phyloP scores from a whole-genome alignment of 2,113 vertebrate species.

The Gasterosteus aculeatus region DNA sequence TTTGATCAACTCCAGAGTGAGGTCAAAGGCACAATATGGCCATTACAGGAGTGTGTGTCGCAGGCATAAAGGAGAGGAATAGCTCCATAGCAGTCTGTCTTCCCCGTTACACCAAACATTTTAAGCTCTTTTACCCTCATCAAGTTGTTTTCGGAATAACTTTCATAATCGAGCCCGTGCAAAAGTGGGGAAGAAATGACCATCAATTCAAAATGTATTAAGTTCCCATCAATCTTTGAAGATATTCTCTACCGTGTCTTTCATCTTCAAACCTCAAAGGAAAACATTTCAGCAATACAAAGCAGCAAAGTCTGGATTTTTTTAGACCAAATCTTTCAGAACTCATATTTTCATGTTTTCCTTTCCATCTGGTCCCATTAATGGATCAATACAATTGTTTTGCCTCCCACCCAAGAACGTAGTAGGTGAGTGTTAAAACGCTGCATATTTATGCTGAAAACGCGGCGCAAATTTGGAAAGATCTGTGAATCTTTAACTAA shows the following conservation, averaged over 20 bases:
- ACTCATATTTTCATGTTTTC: background rate
- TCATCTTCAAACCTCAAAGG: background rate
- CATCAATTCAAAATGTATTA: background rate
- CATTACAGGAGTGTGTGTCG: conserved; percentile 21
- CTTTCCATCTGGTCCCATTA: background rate
- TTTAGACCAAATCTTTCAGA: background rate
- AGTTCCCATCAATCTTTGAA: background rate
- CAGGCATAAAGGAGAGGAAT: conserved; percentile 14
- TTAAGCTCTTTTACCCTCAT: background rate
- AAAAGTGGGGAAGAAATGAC: background rate
- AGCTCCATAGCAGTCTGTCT: conserved; percentile 12
- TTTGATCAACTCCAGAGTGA: conserved; percentile 44
- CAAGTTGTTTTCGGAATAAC: background rate
- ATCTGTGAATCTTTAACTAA: background rate
- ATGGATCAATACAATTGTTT: background rate
- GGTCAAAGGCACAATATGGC: conserved; percentile 21
- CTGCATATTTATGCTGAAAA: background rate
- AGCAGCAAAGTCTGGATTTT: background rate
- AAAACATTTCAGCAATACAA: background rate
- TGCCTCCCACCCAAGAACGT: background rate
- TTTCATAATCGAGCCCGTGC: background rate
- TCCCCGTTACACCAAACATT: background rate
- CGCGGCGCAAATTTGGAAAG: background rate
- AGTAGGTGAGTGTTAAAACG: background rate
- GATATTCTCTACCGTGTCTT: background rate